Evolutionary conservation across 2,113 vertebrate genomes (phyloP).

Genomic region (Dipodomys stephensi): DNA sequence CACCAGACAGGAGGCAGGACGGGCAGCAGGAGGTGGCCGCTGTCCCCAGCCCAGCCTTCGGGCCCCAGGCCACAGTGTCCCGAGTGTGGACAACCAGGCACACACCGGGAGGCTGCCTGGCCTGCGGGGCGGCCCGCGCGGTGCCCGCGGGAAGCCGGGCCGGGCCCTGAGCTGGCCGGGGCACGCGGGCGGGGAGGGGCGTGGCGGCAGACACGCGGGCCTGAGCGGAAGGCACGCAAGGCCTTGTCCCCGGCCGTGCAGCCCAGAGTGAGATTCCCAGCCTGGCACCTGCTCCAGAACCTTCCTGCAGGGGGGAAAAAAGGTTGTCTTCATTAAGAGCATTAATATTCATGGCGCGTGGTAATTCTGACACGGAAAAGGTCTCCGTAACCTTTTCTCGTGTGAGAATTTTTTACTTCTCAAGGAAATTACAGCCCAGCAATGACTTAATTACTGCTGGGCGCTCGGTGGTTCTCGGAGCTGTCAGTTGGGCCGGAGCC

Average conservation of each 20-base stretch:
- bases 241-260: conserved; percentile 85
- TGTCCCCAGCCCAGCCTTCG: neutral
- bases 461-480: conserved; percentile 94
- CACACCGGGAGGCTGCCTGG: conserved; percentile 28
- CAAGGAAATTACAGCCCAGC: conserved; percentile 99
- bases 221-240: neutral
- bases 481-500: conserved; percentile 97
- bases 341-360: conserved; percentile 99
- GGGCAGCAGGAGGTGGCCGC: too few relatives aligned
- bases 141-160: too few relatives aligned
- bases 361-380: conserved; percentile 99
- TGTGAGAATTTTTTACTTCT: conserved; percentile 99
- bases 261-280: conserved; percentile 93
- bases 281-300: conserved; percentile 98
- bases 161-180: too few relatives aligned
- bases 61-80: neutral
- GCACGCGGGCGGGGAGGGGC: neutral
- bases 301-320: conserved; percentile 95
- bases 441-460: conserved; percentile 99
- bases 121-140: too few relatives aligned
- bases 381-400: conserved; percentile 99
- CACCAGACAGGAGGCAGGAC: neutral
- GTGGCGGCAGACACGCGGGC: fast-evolving
- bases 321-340: conserved; percentile 99
- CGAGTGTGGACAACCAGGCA: neutral